Evolutionary conservation across 2,888 invertebrate genomes (phyloP), one percentile per base, ranked within the genome.

Genomic region (Heterodera filipjevi): DNA sequence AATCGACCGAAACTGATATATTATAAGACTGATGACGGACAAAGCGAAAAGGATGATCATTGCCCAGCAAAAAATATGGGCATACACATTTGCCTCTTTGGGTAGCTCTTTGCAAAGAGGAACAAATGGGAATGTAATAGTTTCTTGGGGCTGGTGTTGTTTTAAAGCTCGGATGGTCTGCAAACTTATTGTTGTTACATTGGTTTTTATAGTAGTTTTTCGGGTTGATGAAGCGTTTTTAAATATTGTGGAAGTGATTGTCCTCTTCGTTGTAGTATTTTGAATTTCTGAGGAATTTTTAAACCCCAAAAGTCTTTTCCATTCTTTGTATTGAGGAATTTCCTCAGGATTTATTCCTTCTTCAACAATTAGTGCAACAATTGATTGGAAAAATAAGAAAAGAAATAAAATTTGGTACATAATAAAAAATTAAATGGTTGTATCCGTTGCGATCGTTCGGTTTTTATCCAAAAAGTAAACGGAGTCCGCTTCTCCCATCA

Each of bases 401-500:
- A 10, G 16, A 33, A 71, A 2, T 32, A 33, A 30, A 33, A 71
- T 46, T 46, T n/a, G 32, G 6, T 71, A 14, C 49, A 71, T 71
- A 3, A 1, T 44, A 14, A 59, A n/a, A n/a, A n/a, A n/a, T 59
- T 12, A 59, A 59, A 59, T 59, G 59, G 59, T 59, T 30, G 35
- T 22, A 27, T 77, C 77, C 6, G 49, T 71, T 2, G 77, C 32
- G 6, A 77, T 49, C 1, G 77, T 71, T 6, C 77, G 68, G 44
- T 77, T 77, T 77, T 70, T 77, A 33, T 77, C 77, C 30, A 77
- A 27, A 22, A 77, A 35, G 10, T 66, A 49, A 32, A 77, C 32
- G 1, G 71, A 66, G 44, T 77, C 77, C 0, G 44, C 71, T 77
- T 77, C 77, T 0, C 49, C 71, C 71, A 71, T 71, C 16, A 44